A percentile compares a stretch with the other conserved stretches of the same genome.
phyloP scores from a whole-genome alignment of 2,113 vertebrate species.

The Daboia siamensis region DNA sequence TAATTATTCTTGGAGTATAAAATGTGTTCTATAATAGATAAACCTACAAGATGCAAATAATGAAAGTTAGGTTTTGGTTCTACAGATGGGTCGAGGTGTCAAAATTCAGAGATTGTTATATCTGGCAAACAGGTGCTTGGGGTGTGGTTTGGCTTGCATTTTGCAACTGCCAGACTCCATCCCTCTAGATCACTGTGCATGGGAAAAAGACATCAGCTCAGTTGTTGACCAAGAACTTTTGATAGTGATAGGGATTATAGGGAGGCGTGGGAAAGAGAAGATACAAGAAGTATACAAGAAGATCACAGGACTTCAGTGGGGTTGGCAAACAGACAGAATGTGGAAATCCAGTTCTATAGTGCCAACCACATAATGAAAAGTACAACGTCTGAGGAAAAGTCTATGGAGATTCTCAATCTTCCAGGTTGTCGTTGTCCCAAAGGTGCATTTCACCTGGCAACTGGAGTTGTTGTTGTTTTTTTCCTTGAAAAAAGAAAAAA shows the following conservation, averaged over 20 bases:
- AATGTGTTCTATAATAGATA: constrained; percentile 60
- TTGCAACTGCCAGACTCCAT: constrained; percentile 52
- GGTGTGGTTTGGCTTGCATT: constrained; percentile 32
- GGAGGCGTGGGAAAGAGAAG: not conserved
- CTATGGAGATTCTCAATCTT: not conserved
- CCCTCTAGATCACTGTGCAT: constrained; percentile 29
- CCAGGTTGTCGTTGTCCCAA: not conserved
- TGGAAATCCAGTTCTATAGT: not conserved
- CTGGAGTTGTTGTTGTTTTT: not conserved
- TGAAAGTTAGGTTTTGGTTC: constrained; percentile 61
- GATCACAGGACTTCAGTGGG: not conserved
- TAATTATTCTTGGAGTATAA: constrained; percentile 55
- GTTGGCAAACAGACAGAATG: constrained; percentile 15
- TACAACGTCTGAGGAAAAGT: not conserved
- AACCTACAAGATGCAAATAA: constrained; percentile 71
- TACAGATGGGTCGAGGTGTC: constrained; percentile 66
- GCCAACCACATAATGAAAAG: constrained; percentile 19
- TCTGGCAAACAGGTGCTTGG: constrained; percentile 73
- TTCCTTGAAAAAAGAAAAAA: not conserved
- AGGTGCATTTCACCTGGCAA: not conserved
- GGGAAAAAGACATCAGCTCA: constrained; percentile 46
- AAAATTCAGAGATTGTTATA: constrained; percentile 55
- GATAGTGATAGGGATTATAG: not conserved
- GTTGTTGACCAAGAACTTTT: constrained; percentile 45
- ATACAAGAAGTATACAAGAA: too few relatives aligned